Evolutionary conservation across 2,113 vertebrate species (phyloP).

Genomic region (Oncorhynchus mykiss): DNA sequence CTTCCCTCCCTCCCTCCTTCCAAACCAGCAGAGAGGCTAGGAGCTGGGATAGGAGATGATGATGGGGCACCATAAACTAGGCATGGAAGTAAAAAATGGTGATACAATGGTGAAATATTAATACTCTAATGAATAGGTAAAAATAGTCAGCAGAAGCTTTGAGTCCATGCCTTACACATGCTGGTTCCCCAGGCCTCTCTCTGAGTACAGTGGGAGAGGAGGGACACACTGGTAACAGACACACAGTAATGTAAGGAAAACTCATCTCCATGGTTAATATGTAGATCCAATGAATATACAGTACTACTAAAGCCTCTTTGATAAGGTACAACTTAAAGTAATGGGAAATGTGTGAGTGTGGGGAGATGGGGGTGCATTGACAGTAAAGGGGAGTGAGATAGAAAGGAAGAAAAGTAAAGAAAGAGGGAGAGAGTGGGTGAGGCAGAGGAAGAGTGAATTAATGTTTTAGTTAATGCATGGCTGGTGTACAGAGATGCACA

Average conservation of each 20-base stretch:
- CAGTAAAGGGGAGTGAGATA: too few species aligned
- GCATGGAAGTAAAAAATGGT: slow-evolving; percentile 39
- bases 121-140: slow-evolving; percentile 45
- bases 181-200: slow-evolving; percentile 2
- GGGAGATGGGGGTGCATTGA: too few species aligned
- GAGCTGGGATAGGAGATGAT: slow-evolving; percentile 6
- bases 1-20: neutral
- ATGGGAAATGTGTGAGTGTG: too few species aligned
- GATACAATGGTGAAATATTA: slow-evolving; percentile 8
- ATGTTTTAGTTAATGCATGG: neutral
- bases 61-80: slow-evolving; percentile 27
- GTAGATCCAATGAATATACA: neutral
- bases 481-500: neutral
- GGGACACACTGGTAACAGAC: slow-evolving; percentile 30
- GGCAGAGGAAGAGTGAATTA: neutral
- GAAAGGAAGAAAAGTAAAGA: neutral
- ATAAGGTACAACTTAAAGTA: too few species aligned
- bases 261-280: slow-evolving; percentile 8
- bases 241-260: slow-evolving; percentile 26
- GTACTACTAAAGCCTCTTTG: neutral
- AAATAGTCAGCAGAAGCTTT: slow-evolving; percentile 45
- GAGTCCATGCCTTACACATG: slow-evolving; percentile 29
- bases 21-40: slow-evolving; percentile 5
- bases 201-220: slow-evolving; percentile 12
- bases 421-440: slow-evolving; percentile 9